Percentiles rank a stretch among this genome's conserved stretches.
These are phyloP conservation scores for Drosophila diplacantha DNA, from an alignment of 2,888 invertebrate genomes.

Conservation along the genomic window DNA sequence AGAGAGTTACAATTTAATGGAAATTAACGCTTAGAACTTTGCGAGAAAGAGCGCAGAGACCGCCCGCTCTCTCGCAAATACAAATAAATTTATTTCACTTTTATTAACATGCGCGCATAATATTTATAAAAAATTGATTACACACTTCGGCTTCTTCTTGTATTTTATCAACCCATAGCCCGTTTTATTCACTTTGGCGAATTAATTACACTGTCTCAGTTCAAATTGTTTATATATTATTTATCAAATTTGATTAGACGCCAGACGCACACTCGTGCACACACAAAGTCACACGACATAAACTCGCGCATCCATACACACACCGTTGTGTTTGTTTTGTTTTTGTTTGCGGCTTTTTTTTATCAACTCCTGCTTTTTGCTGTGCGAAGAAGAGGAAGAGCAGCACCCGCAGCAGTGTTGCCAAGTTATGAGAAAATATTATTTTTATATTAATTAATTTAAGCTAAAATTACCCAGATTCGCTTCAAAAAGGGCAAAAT, in stretches of 20 bases:
- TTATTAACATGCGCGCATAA: constrained; percentile 39
- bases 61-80: constrained; percentile 24
- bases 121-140: constrained; percentile 37
- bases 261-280: constrained; percentile 28
- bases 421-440: no score
- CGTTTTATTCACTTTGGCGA: constrained; percentile 9
- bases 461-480: no score
- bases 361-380: constrained; percentile 39
- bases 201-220: constrained; percentile 36
- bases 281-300: constrained; percentile 7
- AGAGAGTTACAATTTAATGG: no score
- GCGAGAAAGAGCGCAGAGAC: constrained; percentile 5
- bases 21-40: constrained; percentile 18
- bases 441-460: no score
- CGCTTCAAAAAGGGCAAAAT: no score
- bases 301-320: constrained; percentile 22
- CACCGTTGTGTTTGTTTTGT: constrained; percentile 60
- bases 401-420: not conserved
- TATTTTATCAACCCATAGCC: constrained; percentile 8
- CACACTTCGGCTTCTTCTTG: constrained; percentile 9
- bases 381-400: constrained; percentile 9
- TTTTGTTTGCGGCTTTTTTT: constrained; percentile 68
- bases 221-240: constrained; percentile 51
- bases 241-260: constrained; percentile 54
- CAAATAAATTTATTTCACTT: constrained; percentile 22